These are phyloP conservation scores for Piaya cayana DNA, from an alignment of 2,113 vertebrate genomes.

Conservation along the genomic window DNA sequence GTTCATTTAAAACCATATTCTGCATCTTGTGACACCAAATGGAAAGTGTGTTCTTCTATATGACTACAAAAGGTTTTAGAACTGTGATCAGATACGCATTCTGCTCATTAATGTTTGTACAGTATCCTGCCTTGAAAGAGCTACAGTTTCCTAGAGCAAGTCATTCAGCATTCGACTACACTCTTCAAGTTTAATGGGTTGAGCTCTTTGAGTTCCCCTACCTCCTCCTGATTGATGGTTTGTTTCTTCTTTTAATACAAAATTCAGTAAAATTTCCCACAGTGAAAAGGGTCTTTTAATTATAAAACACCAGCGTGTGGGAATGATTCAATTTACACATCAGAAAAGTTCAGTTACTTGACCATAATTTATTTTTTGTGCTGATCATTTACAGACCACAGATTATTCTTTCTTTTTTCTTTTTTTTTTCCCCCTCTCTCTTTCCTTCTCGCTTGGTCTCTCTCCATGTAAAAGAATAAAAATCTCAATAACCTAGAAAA, in stretches of 20 bases:
- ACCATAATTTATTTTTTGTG: conserved; percentile 64
- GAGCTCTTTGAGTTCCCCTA: conserved; percentile 57
- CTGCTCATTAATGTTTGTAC: conserved; percentile 49
- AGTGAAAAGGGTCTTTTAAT: conserved; percentile 70
- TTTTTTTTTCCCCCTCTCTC: background rate
- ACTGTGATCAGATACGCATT: conserved; percentile 27
- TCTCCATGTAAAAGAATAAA: background rate
- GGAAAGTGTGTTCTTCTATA: conserved; percentile 60
- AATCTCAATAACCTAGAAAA: background rate
- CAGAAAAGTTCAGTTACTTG: conserved; percentile 59
- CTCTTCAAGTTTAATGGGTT: conserved; percentile 58
- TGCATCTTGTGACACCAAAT: conserved; percentile 57
- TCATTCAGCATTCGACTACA: conserved; percentile 33
- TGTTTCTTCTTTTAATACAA: conserved; percentile 70
- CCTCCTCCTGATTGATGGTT: conserved; percentile 60
- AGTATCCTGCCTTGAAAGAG: conserved; percentile 47
- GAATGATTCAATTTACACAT: conserved; percentile 69
- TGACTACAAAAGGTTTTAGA: conserved; percentile 63
- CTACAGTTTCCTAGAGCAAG: conserved; percentile 52
- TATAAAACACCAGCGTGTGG: conserved; percentile 62
- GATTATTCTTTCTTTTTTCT: conserved; percentile 17
- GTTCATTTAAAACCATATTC: conserved; percentile 63
- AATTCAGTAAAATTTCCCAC: conserved; percentile 66
- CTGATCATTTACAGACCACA: conserved; percentile 56
- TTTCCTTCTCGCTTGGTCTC: background rate